phyloP scores from a whole-genome alignment of 2,113 vertebrate genomes.

The Sclerurus mexicanus region DNA sequence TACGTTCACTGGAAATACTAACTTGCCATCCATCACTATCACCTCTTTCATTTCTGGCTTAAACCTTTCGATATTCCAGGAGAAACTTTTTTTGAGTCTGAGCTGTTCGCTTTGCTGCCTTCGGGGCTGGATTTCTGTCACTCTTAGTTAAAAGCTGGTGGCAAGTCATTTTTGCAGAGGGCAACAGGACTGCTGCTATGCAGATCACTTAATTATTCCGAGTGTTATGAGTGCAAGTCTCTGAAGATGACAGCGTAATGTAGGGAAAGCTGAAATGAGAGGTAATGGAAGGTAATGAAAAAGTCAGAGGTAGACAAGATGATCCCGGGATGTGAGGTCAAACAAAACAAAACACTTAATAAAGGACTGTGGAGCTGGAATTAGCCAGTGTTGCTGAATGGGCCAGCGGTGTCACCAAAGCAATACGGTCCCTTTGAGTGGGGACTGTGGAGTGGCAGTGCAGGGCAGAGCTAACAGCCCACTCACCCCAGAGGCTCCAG shows the following conservation, averaged over 20 bases:
- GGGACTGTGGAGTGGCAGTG: background rate
- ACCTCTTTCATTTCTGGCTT: background rate
- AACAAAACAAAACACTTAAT: constrained; percentile 67
- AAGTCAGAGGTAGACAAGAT: constrained; percentile 62
- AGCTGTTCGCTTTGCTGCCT: background rate
- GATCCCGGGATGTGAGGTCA: constrained; percentile 51
- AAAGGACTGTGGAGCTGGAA: constrained; percentile 44
- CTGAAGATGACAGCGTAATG: constrained; percentile 20
- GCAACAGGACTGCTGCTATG: background rate
- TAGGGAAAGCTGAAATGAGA: constrained; percentile 13
- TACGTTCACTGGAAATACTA: background rate
- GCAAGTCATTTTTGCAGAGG: background rate
- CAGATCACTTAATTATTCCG: constrained; percentile 62
- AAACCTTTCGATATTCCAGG: background rate
- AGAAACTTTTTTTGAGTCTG: background rate
- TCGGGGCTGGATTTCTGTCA: background rate
- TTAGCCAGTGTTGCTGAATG: constrained; percentile 6
- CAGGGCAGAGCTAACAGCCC: background rate
- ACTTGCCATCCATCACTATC: background rate
- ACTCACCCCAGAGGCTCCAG: background rate
- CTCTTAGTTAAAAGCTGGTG: constrained; percentile 1
- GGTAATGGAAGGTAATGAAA: constrained; percentile 71
- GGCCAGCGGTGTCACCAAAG: background rate
- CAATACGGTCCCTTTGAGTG: background rate
- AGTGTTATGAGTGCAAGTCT: constrained; percentile 40